Base-by-base conservation (phyloP, 2,113 vertebrate species). In the Corvus moneduloides region DNA sequence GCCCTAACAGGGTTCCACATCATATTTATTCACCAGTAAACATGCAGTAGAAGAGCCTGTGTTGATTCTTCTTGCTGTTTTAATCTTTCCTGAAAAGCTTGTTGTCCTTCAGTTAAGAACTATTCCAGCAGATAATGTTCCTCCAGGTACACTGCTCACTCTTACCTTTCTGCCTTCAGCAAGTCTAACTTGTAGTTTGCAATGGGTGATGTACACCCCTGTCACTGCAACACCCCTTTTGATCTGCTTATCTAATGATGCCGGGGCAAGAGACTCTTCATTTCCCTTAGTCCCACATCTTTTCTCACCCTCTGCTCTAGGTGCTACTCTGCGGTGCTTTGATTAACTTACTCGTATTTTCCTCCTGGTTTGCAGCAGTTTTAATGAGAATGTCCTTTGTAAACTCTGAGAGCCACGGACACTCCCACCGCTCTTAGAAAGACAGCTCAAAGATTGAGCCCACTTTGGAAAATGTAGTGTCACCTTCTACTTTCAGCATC, bases 401-500 rank as follows among this genome's bases (percentile, higher is more conserved):
- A 61, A 83, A 64, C 35, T 35, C 41, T 39, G 23, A 75, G 24
- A 18, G 21, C 49, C 23, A 4, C 3, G 15, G 72, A 17, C 15
- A 30, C 32, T 75, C 44, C 43, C 56, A 13, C 13, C 1, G 3
- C 28, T 75, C 51, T 63, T 85, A 84, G 66, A 37, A 56, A 66
- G 16, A 16, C 27, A 72, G 49, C 26, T 69, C 35, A 78, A 78
- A 87, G 39, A 21, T 8, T 35, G 44, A 89, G 59, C 16, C 48
- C 15, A 2, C 51, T 85, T 92, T 51, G 44, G 87, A 86, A 93
- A 72, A 78, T 30, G 48, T 8, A 54, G 76, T 52, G 55, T 82
- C 54, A 68, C 35, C 84, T 93, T 90, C 54, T 77, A 21, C 93
- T 94, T 87, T 89, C 84, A 82, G 73, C 55, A 63, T 68, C 83